A percentile compares a stretch with the other conserved stretches of the same genome.
phyloP scores from a whole-genome alignment of 1,140 invertebrate species.

The Hylaeus anthracinus region DNA sequence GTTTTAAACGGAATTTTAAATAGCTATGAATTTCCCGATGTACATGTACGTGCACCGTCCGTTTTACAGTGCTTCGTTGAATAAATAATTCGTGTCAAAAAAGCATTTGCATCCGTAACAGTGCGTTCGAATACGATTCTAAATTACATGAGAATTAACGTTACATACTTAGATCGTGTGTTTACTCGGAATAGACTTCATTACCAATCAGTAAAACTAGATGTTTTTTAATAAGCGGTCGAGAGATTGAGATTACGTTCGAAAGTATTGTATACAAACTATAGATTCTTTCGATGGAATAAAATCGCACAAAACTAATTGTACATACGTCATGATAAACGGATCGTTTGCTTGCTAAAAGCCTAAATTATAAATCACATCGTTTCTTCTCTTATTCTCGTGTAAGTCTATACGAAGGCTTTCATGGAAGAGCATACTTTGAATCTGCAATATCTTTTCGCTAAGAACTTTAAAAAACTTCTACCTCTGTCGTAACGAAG shows the following conservation, averaged over 20 bases:
- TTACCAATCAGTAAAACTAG: slow-evolving; percentile 4
- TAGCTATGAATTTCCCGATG: no score
- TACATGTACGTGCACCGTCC: not conserved
- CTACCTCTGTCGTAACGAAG: slow-evolving; percentile 22
- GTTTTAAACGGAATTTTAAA: slow-evolving; percentile 11
- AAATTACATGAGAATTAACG: slow-evolving; percentile 27
- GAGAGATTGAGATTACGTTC: slow-evolving; percentile 17
- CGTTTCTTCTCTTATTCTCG: slow-evolving; percentile 2
- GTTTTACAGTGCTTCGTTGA: not conserved
- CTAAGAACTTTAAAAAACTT: slow-evolving; percentile 24
- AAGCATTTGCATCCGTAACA: slow-evolving; percentile 15
- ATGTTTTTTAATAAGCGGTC: slow-evolving; percentile 1
- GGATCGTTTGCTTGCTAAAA: slow-evolving; percentile 27
- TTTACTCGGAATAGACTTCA: not conserved
- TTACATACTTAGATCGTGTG: slow-evolving; percentile 9
- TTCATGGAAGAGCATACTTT: slow-evolving; percentile 34
- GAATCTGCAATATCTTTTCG: slow-evolving; percentile 16
- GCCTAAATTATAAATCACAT: slow-evolving; percentile 45
- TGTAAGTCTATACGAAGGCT: slow-evolving; percentile 32
- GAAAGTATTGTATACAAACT: slow-evolving; percentile 1
- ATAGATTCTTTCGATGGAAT: not conserved
- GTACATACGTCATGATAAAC: not conserved
- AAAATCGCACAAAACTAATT: slow-evolving; percentile 21
- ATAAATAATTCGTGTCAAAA: slow-evolving; percentile 16
- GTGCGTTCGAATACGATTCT: slow-evolving; percentile 1